A percentile compares a stretch with the other conserved stretches of the same genome.
Conservation (phyloP, 1,140 invertebrate genomes). For the Papilio polytes region DNA sequence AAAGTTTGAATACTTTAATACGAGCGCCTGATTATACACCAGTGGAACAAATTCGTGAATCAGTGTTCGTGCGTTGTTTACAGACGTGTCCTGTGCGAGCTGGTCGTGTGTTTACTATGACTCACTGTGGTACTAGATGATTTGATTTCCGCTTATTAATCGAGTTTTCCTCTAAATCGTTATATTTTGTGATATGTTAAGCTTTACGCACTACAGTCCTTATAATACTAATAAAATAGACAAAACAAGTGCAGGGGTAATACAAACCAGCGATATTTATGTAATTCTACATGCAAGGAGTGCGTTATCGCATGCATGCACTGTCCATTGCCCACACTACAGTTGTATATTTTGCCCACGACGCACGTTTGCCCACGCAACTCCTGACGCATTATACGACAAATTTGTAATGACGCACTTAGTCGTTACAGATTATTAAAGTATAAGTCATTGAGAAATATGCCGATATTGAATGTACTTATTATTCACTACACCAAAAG, state of each 20-base stretch:
- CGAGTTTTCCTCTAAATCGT: not conserved
- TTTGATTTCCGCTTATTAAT: conserved; percentile 9
- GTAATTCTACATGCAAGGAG: not conserved
- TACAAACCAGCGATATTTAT: not conserved
- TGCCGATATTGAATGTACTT: not conserved
- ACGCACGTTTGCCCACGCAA: not conserved
- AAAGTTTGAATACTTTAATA: not conserved
- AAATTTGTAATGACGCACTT: conserved; percentile 17
- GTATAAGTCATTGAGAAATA: not conserved
- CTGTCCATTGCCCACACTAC: not conserved
- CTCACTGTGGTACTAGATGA: not conserved
- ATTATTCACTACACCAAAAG: not conserved
- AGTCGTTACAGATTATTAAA: not conserved
- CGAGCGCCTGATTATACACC: not conserved
- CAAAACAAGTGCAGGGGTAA: not conserved
- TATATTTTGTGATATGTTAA: not conserved
- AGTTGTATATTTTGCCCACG: not conserved
- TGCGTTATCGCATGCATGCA: not conserved
- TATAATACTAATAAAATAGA: not conserved
- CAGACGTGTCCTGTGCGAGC: not conserved
- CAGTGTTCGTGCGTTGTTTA: conserved; percentile 27
- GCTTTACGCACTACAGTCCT: not conserved
- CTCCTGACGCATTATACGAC: not conserved
- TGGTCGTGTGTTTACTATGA: not conserved
- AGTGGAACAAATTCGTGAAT: conserved; percentile 24